Percentiles rank a stretch among this genome's conserved stretches.
phyloP scores from a whole-genome alignment of 2,113 vertebrate genomes.

The Solea solea region DNA sequence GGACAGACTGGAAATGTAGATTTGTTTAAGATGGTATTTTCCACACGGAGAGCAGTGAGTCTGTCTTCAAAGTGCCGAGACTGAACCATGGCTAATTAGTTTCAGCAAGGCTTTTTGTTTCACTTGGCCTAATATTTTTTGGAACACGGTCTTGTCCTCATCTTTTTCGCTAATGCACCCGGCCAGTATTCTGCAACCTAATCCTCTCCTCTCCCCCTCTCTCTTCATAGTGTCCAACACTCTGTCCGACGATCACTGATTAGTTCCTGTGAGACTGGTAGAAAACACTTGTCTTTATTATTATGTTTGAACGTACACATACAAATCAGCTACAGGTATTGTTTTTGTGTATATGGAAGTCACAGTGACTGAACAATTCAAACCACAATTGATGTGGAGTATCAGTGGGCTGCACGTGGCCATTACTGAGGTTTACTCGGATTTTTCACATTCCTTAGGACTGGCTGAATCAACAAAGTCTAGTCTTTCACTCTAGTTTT shows the following conservation, averaged over 20 bases:
- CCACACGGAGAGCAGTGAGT: conserved; percentile 35
- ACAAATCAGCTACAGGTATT: conserved; percentile 18
- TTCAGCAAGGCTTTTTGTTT: conserved; percentile 67
- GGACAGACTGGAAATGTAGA: conserved; percentile 36
- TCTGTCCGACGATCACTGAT: conserved; percentile 53
- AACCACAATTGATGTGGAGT: conserved; percentile 19
- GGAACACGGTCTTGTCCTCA: conserved; percentile 44
- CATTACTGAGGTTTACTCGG: not conserved
- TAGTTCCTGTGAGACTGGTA: conserved; percentile 47
- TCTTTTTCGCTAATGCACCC: conserved; percentile 9
- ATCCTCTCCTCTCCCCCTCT: not conserved
- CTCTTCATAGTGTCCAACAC: conserved; percentile 22
- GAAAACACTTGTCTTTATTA: conserved; percentile 30
- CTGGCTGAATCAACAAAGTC: conserved; percentile 44
- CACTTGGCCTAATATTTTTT: conserved; percentile 50
- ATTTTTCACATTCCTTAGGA: conserved; percentile 24
- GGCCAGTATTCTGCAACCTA: conserved; percentile 11
- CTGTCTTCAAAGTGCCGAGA: conserved; percentile 64
- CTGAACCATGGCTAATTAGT: conserved; percentile 64
- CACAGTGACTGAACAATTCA: not conserved
- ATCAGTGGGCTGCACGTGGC: conserved; percentile 13
- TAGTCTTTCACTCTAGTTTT: conserved; percentile 20
- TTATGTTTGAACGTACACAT: conserved; percentile 40
- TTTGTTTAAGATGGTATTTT: conserved; percentile 49
- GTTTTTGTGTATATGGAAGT: conserved; percentile 37